phyloP scores from a whole-genome alignment of 2,888 invertebrate genomes.

The Hypolimnas misippus region DNA sequence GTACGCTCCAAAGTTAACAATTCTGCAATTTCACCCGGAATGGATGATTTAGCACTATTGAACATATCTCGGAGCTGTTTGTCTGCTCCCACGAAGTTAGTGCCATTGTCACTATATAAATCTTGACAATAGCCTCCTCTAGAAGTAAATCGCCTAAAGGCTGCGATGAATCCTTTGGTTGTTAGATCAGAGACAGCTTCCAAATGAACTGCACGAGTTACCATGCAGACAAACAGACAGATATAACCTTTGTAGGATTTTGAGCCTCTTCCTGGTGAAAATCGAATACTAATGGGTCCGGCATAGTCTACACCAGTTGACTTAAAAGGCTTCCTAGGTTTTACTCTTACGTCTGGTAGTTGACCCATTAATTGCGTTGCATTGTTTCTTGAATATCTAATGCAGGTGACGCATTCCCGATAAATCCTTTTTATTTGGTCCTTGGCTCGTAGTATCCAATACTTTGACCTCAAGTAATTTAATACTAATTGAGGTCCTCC shows the following conservation, averaged over 20 bases:
- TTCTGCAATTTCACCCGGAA: slow-evolving; percentile 9
- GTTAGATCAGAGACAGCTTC: slow-evolving; percentile 39
- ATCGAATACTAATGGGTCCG: slow-evolving; percentile 31
- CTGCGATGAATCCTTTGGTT: slow-evolving; percentile 38
- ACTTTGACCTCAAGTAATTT: slow-evolving; percentile 34
- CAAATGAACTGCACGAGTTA: slow-evolving; percentile 39
- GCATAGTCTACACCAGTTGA: slow-evolving; percentile 37
- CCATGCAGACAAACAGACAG: slow-evolving; percentile 40
- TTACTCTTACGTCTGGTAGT: slow-evolving; percentile 22
- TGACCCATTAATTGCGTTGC: slow-evolving; percentile 33
- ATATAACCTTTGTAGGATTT: slow-evolving; percentile 34
- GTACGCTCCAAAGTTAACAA: slow-evolving; percentile 20
- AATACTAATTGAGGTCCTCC: slow-evolving; percentile 42
- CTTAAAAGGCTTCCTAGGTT: slow-evolving; percentile 27
- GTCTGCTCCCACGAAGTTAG: slow-evolving; percentile 42
- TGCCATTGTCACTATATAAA: slow-evolving; percentile 46
- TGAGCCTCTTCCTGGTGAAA: slow-evolving; percentile 29
- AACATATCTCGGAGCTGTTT: slow-evolving; percentile 32
- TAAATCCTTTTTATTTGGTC: neutral
- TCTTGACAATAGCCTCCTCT: slow-evolving; percentile 41
- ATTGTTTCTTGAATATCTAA: neutral
- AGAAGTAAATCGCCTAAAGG: slow-evolving; percentile 41
- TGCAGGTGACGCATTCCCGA: neutral
- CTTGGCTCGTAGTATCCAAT: slow-evolving; percentile 33
- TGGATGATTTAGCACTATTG: neutral